Evolutionary conservation across 2,797 vertebrate genomes (phyloP).

Genomic region (Acanthis flammea): DNA sequence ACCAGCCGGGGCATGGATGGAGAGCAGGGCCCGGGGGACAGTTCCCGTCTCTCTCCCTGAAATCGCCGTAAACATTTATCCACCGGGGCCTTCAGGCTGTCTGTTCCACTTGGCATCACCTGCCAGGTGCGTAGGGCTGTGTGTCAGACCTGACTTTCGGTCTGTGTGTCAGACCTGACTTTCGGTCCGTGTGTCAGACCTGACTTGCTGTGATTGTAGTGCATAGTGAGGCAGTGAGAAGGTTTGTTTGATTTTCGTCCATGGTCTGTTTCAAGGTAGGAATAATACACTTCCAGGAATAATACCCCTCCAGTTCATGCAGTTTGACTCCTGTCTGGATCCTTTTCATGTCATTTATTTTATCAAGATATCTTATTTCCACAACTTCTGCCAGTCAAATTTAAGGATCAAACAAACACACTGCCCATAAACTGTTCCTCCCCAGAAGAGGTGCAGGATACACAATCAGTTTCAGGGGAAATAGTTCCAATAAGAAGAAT

Average conservation of each 20-base stretch:
- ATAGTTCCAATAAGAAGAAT: background rate
- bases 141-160: background rate
- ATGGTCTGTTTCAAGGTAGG: background rate
- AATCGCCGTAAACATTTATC: background rate
- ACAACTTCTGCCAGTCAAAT: rapidly evolving
- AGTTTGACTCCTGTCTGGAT: background rate
- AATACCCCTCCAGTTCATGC: background rate
- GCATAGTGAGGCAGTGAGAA: background rate
- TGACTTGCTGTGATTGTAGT: background rate
- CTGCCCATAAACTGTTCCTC: background rate
- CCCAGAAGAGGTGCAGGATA: background rate
- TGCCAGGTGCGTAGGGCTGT: background rate
- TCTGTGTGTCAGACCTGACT: background rate
- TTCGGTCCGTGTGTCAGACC: background rate
- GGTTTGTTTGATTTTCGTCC: background rate
- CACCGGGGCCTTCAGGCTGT: background rate
- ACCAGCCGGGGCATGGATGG: rapidly evolving
- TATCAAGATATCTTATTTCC: background rate
- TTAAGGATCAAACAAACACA: background rate
- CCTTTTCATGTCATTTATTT: background rate
- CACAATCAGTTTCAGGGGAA: background rate
- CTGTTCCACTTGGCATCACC: background rate
- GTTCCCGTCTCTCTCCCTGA: background rate
- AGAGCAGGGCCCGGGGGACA: background rate
- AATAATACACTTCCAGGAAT: background rate